phyloP scores from a whole-genome alignment of 2,113 vertebrate species.

The Manacus vitellinus region DNA sequence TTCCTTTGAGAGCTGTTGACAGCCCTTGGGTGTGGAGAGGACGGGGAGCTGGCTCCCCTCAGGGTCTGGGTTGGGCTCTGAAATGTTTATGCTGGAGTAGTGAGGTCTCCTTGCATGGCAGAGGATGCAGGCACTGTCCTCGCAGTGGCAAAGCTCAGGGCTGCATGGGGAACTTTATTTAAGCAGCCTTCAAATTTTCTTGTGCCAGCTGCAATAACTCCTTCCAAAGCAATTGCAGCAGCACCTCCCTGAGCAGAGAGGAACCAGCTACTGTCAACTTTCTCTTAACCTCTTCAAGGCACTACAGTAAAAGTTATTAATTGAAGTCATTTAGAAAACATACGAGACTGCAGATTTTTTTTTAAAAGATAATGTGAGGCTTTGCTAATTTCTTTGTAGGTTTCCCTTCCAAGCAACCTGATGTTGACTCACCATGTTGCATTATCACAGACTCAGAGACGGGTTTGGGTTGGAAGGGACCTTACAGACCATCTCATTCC shows the following conservation, averaged over 20 bases:
- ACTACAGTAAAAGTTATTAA: not conserved
- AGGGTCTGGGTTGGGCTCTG: not conserved
- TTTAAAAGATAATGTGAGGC: not conserved
- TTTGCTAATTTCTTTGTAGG: not conserved
- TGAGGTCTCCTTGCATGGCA: rapidly evolving
- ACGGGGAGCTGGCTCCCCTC: not conserved
- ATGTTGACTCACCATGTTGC: rapidly evolving
- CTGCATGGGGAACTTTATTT: rapidly evolving
- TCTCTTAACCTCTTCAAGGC: not conserved
- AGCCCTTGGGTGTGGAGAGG: not conserved
- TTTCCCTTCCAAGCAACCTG: not conserved
- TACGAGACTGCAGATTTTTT: not conserved
- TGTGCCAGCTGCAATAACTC: not conserved
- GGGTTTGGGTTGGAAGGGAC: not conserved
- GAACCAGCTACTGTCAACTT: not conserved
- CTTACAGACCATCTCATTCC: not conserved
- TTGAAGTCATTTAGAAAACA: not conserved
- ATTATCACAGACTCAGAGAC: not conserved
- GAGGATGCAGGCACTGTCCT: rapidly evolving
- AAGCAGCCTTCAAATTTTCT: not conserved
- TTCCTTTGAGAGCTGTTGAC: not conserved
- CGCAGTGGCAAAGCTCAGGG: not conserved
- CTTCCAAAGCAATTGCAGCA: not conserved
- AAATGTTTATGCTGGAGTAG: not conserved
- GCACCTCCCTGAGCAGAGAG: not conserved